phyloP scores from a whole-genome alignment of 1,140 invertebrate genomes.

The Cydia strobilella region DNA sequence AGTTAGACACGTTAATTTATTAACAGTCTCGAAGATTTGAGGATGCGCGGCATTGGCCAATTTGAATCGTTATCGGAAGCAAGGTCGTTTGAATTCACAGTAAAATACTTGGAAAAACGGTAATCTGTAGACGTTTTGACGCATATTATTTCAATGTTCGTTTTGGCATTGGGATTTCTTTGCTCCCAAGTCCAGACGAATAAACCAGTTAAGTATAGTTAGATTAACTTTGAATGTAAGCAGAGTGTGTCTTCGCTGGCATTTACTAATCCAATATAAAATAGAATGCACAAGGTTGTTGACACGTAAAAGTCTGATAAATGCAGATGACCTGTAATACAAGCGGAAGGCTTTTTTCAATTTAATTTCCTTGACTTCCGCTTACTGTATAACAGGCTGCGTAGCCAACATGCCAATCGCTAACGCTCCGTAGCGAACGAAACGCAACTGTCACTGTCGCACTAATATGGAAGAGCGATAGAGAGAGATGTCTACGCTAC shows the following conservation, averaged over 20 bases:
- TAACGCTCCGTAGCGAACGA: too few species aligned
- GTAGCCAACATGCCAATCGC: too few species aligned
- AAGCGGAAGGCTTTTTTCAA: too few species aligned
- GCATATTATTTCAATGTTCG: not conserved
- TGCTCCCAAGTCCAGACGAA: not conserved
- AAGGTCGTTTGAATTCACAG: slow-evolving; percentile 22
- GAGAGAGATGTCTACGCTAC: too few species aligned
- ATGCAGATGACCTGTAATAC: too few species aligned
- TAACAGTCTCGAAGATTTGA: slow-evolving; percentile 25
- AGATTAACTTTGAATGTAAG: not conserved
- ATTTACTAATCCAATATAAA: not conserved
- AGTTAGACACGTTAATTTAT: slow-evolving; percentile 33
- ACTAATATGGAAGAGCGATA: too few species aligned
- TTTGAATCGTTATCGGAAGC: slow-evolving; percentile 33
- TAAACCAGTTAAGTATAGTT: not conserved
- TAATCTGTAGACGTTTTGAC: not conserved
- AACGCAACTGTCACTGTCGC: too few species aligned
- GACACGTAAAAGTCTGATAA: not conserved
- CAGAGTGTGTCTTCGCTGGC: not conserved
- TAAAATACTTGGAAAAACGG: not conserved
- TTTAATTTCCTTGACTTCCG: too few species aligned
- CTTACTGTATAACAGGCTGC: too few species aligned
- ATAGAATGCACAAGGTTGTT: not conserved
- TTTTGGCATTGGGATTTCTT: not conserved
- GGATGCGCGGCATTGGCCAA: slow-evolving; percentile 33